Evolutionary conservation across 2,113 vertebrate genomes (phyloP).

Genomic region (Tetrao urogallus): DNA sequence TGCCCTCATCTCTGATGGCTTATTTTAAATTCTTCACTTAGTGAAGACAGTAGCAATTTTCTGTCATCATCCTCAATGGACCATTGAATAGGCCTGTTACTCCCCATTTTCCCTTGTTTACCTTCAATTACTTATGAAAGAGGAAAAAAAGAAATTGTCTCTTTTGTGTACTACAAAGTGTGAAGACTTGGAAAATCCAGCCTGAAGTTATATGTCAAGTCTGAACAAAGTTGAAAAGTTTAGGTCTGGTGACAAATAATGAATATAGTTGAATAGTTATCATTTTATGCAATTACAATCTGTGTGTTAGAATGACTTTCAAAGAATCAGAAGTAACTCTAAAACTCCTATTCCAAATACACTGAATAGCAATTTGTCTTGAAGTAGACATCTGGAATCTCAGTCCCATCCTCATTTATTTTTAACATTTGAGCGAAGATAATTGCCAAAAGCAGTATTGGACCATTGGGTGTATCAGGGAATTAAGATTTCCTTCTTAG

Average conservation of each 20-base stretch:
- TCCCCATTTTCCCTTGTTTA: constrained; percentile 48
- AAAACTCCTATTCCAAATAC: not conserved
- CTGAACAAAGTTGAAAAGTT: constrained; percentile 5
- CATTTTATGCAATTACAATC: constrained; percentile 11
- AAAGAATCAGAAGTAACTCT: constrained; percentile 6
- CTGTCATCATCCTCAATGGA: constrained; percentile 29
- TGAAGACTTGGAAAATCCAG: constrained; percentile 20
- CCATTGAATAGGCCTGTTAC: constrained; percentile 18
- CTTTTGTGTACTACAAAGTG: constrained; percentile 18
- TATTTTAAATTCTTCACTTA: constrained; percentile 53
- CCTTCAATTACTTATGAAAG: constrained; percentile 53
- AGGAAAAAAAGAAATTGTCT: constrained; percentile 40
- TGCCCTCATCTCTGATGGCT: constrained; percentile 20
- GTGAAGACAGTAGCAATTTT: constrained; percentile 58
- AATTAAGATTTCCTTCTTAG: constrained; percentile 37
- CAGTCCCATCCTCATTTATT: constrained; percentile 4
- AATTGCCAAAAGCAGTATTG: constrained; percentile 29
- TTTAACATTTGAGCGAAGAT: constrained; percentile 28
- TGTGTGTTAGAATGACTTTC: not conserved
- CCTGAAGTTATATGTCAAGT: not conserved
- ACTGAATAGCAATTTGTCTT: not conserved
- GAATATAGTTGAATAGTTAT: not conserved
- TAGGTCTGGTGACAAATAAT: not conserved
- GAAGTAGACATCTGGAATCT: not conserved
- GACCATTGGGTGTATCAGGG: not conserved